Percentiles rank a stretch among this genome's conserved stretches.
Conservation (phyloP, 2,797 vertebrate species). For the Gallinago solitaria region DNA sequence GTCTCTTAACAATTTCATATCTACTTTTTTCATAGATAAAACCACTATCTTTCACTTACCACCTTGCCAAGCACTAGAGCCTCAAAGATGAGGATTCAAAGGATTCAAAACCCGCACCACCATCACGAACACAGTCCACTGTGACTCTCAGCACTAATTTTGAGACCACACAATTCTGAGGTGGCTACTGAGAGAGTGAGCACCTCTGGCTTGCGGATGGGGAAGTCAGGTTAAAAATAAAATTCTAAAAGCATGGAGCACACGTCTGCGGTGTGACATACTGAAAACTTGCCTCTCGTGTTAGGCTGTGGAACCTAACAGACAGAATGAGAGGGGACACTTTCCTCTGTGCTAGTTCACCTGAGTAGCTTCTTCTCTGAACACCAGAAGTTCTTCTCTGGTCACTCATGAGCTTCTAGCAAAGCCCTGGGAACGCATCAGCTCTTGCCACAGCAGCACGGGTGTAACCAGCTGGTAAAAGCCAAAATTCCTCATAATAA, state of each 20-base stretch:
- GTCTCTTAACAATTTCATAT: constrained; percentile 1
- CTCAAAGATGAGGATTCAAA: not conserved
- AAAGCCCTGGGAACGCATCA: not conserved
- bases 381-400: not conserved
- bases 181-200: not conserved
- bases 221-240: not conserved
- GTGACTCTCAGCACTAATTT: not conserved
- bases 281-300: not conserved
- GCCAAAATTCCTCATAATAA: not conserved
- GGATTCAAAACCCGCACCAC: not conserved
- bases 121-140: not conserved
- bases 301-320: not conserved
- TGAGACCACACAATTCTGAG: not conserved
- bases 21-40: constrained; percentile 21
- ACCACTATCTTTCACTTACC: not conserved
- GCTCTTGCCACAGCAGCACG: not conserved
- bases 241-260: not conserved
- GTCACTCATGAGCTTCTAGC: accelerated
- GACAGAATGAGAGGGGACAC: not conserved
- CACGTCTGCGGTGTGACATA: not conserved
- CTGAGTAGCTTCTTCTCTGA: too few relatives aligned
- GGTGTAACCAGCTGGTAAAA: not conserved
- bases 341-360: accelerated
- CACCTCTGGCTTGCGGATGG: not conserved
- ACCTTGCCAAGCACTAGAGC: not conserved